Conservation (phyloP, 1,140 invertebrate species). For the Trachymyrmex septentrionalis region DNA sequence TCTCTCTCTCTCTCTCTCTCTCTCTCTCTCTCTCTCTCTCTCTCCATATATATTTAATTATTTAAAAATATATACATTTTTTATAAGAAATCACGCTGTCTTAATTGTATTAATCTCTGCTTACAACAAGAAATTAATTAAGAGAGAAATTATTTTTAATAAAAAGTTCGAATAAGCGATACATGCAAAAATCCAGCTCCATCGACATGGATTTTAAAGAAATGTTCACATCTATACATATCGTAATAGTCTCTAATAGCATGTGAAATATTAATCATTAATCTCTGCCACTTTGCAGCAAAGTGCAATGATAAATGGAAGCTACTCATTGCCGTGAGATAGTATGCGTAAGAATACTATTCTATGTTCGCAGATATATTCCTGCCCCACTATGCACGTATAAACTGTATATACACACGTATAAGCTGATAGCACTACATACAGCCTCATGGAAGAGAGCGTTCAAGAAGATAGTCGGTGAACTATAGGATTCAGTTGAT, state of each 20-base stretch:
- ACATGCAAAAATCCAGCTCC: neutral
- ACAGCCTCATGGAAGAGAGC: conserved; percentile 69
- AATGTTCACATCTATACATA: neutral
- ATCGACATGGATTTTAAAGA: neutral
- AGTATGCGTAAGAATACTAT: conserved; percentile 32
- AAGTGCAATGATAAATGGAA: conserved; percentile 3
- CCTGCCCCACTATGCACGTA: conserved; percentile 31
- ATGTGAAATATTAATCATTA: neutral
- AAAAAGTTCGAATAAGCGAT: neutral
- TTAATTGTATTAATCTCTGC: neutral
- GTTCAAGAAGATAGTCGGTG: conserved; percentile 75
- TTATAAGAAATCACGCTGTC: neutral
- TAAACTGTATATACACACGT: conserved; percentile 37
- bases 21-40: too few relatives aligned
- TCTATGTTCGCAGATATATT: conserved; percentile 57
- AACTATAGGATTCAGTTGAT: conserved; percentile 79
- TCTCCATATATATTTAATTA: neutral
- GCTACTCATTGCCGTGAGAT: neutral
- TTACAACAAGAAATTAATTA: neutral
- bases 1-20: neutral
- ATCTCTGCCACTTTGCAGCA: conserved; percentile 12
- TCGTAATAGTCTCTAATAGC: neutral
- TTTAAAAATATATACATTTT: conserved; percentile 9
- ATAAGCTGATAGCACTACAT: conserved; percentile 17
- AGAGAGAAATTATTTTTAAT: neutral